phyloP scores from a whole-genome alignment of 1,140 invertebrate genomes.

The Meteorus sp. region DNA sequence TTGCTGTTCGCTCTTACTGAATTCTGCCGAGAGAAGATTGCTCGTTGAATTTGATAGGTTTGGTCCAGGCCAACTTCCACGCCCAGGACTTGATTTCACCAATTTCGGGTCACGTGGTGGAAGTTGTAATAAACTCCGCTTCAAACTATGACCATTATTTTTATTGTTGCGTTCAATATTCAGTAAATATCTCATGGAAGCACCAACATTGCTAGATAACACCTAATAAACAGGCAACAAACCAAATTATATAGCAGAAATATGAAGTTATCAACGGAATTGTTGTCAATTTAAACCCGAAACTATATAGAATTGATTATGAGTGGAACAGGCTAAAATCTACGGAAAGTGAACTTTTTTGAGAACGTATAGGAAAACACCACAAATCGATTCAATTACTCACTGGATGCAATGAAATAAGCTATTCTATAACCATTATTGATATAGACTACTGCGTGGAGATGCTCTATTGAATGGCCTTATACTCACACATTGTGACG shows the following conservation, averaged over 20 bases:
- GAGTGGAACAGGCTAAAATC: too few relatives aligned
- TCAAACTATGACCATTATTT: constrained; percentile 50
- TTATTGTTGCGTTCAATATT: constrained; percentile 39
- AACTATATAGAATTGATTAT: too few relatives aligned
- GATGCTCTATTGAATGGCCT: too few relatives aligned
- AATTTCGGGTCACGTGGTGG: constrained; percentile 73
- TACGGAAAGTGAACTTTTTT: too few relatives aligned
- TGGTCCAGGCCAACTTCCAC: constrained; percentile 82
- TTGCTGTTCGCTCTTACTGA: constrained; percentile 83
- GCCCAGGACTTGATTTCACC: constrained; percentile 73
- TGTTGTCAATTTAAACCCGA: too few relatives aligned
- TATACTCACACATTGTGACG: constrained; percentile 27
- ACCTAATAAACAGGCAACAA: constrained; percentile 11
- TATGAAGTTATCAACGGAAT: not conserved
- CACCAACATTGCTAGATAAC: constrained; percentile 40
- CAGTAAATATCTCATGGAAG: constrained; percentile 54
- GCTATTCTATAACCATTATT: too few relatives aligned
- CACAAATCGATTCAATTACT: too few relatives aligned
- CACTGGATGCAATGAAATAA: too few relatives aligned
- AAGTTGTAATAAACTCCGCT: constrained; percentile 66
- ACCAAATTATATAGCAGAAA: not conserved
- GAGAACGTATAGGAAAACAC: too few relatives aligned
- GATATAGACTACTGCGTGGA: too few relatives aligned
- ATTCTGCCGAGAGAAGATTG: constrained; percentile 67
- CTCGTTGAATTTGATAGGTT: constrained; percentile 58